phyloP scores from a whole-genome alignment of 2,113 vertebrate species.

The Dissostichus mawsoni region DNA sequence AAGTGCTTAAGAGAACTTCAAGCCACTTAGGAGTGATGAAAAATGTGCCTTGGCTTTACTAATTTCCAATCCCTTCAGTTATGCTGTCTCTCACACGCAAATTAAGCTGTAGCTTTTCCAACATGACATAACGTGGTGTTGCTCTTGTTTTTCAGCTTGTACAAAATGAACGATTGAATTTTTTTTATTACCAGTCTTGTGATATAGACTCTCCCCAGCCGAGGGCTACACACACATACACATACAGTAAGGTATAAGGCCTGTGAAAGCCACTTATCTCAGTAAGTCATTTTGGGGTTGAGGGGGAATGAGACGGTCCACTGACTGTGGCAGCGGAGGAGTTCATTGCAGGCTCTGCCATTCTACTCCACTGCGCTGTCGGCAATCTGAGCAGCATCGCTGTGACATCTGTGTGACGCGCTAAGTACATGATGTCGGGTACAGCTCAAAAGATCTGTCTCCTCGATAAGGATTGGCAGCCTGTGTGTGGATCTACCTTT shows the following conservation, averaged over 20 bases:
- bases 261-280: conserved; percentile 60
- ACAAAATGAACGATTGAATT: conserved; percentile 1
- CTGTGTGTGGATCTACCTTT: conserved; percentile 12
- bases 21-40: conserved; percentile 20
- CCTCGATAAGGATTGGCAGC: conserved; percentile 17
- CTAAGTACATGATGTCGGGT: conserved; percentile 74
- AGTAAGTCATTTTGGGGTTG: conserved; percentile 50
- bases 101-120: not conserved
- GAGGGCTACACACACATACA: conserved; percentile 15
- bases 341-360: conserved; percentile 66
- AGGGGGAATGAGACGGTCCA: conserved; percentile 51
- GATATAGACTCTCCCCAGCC: conserved; percentile 14
- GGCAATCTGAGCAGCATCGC: conserved; percentile 52
- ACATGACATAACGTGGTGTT: not conserved
- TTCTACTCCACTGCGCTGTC: conserved; percentile 65
- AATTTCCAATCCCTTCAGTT: conserved; percentile 1
- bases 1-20: conserved; percentile 28
- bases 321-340: conserved; percentile 61
- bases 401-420: conserved; percentile 76
- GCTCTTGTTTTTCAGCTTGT: conserved; percentile 2
- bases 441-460: conserved; percentile 67
- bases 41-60: conserved; percentile 11
- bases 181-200: conserved; percentile 20
- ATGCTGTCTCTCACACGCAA: conserved; percentile 8
- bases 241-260: conserved; percentile 7